These are phyloP conservation scores for Takifugu flavidus DNA, from an alignment of 2,113 vertebrate species.

Conservation along the genomic window DNA sequence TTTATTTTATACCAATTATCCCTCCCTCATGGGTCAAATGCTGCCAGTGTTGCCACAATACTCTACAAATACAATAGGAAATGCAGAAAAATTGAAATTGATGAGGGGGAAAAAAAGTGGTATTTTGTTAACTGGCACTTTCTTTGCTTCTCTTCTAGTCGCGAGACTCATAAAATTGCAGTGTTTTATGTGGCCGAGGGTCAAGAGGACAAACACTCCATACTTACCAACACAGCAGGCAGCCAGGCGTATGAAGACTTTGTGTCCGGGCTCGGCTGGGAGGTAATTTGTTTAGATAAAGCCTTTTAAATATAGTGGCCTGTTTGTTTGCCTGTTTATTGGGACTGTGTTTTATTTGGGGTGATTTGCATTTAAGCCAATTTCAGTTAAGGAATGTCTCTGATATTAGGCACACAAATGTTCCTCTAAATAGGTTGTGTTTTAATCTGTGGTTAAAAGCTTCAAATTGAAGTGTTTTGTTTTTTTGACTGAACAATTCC, in stretches of 20 bases:
- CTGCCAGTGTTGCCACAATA: too few species aligned
- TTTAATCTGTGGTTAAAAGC: neutral
- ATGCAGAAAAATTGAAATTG: too few species aligned
- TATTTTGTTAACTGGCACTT: neutral
- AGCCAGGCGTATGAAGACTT: constrained; percentile 98
- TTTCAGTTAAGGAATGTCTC: neutral
- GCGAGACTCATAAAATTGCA: constrained; percentile 98
- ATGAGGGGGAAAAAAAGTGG: too few species aligned
- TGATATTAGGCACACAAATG: neutral
- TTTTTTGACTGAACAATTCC: too few species aligned
- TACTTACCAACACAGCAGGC: constrained; percentile 93
- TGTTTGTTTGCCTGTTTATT: neutral
- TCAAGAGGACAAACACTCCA: constrained; percentile 99
- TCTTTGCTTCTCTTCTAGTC: constrained; percentile 71
- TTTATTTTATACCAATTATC: too few species aligned
- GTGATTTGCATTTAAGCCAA: neutral
- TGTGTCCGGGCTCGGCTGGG: constrained; percentile 97
- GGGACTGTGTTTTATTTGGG: too few species aligned
- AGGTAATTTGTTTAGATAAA: constrained; percentile 76
- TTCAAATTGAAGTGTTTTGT: too few species aligned
- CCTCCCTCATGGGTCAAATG: too few species aligned
- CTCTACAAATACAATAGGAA: too few species aligned
- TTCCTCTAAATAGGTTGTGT: too few species aligned
- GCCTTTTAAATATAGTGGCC: too few species aligned
- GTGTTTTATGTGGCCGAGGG: constrained; percentile 99